Percentiles rank a stretch among this genome's conserved stretches.
phyloP scores from a whole-genome alignment of 2,888 invertebrate genomes.

The Hydrotaea diabolus region DNA sequence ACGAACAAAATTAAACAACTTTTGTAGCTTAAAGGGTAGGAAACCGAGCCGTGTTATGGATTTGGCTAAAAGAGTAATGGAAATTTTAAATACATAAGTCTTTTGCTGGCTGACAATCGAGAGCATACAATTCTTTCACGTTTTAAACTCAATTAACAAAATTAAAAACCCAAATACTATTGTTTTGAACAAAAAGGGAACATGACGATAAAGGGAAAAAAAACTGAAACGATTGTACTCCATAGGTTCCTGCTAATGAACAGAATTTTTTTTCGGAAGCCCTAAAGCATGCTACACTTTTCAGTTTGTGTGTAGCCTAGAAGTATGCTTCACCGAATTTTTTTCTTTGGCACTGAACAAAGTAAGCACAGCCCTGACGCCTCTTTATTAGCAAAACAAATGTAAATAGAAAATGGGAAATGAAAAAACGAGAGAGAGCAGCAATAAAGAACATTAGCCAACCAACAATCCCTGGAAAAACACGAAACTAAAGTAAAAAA shows the following conservation, averaged over 20 bases:
- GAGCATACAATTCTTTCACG: not conserved
- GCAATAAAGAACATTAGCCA: not conserved
- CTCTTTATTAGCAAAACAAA: conserved; percentile 10
- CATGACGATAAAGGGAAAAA: not conserved
- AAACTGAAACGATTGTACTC: conserved; percentile 28
- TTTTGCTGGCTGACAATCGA: not conserved
- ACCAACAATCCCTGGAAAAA: not conserved
- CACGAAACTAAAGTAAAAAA: not conserved
- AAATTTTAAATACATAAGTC: not conserved
- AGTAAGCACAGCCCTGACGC: not conserved
- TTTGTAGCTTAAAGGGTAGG: not conserved
- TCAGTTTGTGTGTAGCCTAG: conserved; percentile 26
- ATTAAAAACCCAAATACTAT: conserved; percentile 75
- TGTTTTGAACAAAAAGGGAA: not conserved
- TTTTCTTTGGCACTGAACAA: conserved; percentile 26
- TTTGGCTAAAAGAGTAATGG: not conserved
- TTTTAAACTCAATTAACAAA: conserved; percentile 75
- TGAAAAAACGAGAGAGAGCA: not conserved
- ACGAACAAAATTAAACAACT: no score
- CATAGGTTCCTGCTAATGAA: no score
- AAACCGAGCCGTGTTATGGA: not conserved
- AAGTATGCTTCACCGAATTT: conserved; percentile 44
- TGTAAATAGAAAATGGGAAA: not conserved
- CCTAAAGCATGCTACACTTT: not conserved
- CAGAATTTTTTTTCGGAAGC: not conserved